phyloP scores from a whole-genome alignment of 1,140 invertebrate genomes.

The Phortica variegata region DNA sequence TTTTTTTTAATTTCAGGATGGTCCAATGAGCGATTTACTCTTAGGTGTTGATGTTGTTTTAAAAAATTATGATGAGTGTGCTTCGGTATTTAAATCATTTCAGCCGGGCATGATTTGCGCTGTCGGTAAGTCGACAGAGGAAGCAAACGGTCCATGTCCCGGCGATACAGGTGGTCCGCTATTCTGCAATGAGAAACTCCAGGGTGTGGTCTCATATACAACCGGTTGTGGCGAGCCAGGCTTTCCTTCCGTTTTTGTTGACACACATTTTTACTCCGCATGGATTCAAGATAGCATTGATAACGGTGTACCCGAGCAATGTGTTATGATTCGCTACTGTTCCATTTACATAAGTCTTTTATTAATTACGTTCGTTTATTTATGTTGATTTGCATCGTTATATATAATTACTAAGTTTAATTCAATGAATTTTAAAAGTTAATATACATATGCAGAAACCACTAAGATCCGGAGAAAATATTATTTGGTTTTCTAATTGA shows the following conservation, averaged over 20 bases:
- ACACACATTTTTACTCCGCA: slow-evolving; percentile 5
- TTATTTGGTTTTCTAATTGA: no score
- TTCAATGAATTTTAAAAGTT: no score
- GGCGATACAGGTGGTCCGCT: slow-evolving; percentile 5
- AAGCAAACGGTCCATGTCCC: slow-evolving; percentile 16
- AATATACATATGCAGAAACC: no score
- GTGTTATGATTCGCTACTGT: no score
- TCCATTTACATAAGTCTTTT: no score
- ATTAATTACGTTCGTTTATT: no score
- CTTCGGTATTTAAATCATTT: not conserved
- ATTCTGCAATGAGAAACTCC: slow-evolving; percentile 4
- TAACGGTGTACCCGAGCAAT: no score
- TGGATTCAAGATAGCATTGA: slow-evolving; percentile 14
- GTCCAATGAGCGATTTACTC: not conserved
- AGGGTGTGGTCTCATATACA: slow-evolving; percentile 12
- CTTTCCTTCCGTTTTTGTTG: slow-evolving; percentile 7
- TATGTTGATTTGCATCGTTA: no score
- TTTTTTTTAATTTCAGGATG: not conserved
- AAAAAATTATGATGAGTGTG: not conserved
- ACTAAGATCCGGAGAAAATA: no score
- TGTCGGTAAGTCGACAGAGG: not conserved
- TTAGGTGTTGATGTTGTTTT: slow-evolving; percentile 1
- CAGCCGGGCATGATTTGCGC: slow-evolving; percentile 12
- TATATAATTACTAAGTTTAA: no score
- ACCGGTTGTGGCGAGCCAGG: not conserved